These are phyloP conservation scores for Agrochola lychnidis DNA, from an alignment of 2,888 invertebrate genomes.

Conservation along the genomic window DNA sequence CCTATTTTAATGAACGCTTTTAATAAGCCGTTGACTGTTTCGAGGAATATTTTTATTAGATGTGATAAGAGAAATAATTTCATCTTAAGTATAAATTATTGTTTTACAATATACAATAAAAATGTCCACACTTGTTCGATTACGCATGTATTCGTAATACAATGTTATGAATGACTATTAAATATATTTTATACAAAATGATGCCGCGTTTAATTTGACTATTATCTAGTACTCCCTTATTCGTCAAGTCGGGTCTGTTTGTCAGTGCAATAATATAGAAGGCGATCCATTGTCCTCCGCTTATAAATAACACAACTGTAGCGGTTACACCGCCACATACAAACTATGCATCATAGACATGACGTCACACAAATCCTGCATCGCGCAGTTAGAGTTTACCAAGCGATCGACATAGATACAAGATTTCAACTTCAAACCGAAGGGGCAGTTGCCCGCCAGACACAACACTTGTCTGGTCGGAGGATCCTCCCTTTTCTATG, in stretches of 20 bases:
- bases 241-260: neutral
- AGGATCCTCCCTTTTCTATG: too few species aligned
- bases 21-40: constrained; percentile 62
- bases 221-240: constrained; percentile 9
- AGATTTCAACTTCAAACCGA: too few species aligned
- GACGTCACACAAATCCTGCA: too few species aligned
- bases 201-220: constrained; percentile 20
- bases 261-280: constrained; percentile 50
- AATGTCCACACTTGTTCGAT: constrained; percentile 38
- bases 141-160: constrained; percentile 50
- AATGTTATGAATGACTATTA: constrained; percentile 59
- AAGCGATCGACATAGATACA: too few species aligned
- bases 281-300: constrained; percentile 60
- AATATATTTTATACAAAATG: constrained; percentile 67
- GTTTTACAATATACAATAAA: constrained; percentile 53
- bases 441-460: too few species aligned
- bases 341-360: too few species aligned
- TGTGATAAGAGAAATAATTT: constrained; percentile 56
- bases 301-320: constrained; percentile 71
- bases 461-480: too few species aligned
- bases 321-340: too few species aligned
- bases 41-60: constrained; percentile 63
- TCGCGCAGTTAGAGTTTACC: too few species aligned
- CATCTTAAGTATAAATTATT: constrained; percentile 57
- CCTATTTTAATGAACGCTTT: constrained; percentile 57